phyloP scores from a whole-genome alignment of 2,888 invertebrate genomes.

The Lithophane ornitopus region DNA sequence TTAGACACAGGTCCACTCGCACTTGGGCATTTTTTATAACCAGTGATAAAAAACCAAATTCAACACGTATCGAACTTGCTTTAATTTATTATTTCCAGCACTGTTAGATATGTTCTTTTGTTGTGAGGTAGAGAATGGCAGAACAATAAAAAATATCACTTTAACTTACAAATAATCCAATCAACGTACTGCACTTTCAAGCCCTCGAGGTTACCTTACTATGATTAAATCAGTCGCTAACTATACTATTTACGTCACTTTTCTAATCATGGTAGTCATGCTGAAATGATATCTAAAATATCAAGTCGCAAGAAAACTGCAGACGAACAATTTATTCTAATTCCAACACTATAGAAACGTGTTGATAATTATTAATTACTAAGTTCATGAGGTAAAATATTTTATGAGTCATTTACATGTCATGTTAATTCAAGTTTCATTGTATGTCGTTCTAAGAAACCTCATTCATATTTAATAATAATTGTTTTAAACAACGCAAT shows the following conservation, averaged over 20 bases:
- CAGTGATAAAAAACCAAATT: background rate
- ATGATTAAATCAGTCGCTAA: constrained; percentile 51
- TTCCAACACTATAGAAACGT: constrained; percentile 47
- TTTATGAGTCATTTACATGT: constrained; percentile 62
- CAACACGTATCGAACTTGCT: background rate
- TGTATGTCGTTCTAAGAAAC: constrained; percentile 78
- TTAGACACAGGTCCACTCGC: background rate
- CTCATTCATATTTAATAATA: constrained; percentile 86
- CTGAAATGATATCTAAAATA: constrained; percentile 53
- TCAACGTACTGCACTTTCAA: constrained; percentile 31
- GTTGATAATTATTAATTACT: constrained; percentile 57
- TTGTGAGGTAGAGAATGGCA: background rate
- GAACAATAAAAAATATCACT: constrained; percentile 14
- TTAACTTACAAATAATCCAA: constrained; percentile 31
- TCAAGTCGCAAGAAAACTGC: constrained; percentile 31
- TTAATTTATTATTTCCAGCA: constrained; percentile 21
- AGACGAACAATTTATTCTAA: constrained; percentile 42
- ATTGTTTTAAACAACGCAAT: constrained; percentile 73
- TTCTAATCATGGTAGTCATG: constrained; percentile 46
- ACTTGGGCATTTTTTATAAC: background rate
- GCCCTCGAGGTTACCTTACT: constrained; percentile 54
- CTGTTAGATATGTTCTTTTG: constrained; percentile 10
- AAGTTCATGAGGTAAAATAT: constrained; percentile 63
- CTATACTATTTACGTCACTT: constrained; percentile 57
- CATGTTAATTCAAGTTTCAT: constrained; percentile 73